Conservation (phyloP, 2,113 vertebrate species). For the Microtus ochrogaster region DNA sequence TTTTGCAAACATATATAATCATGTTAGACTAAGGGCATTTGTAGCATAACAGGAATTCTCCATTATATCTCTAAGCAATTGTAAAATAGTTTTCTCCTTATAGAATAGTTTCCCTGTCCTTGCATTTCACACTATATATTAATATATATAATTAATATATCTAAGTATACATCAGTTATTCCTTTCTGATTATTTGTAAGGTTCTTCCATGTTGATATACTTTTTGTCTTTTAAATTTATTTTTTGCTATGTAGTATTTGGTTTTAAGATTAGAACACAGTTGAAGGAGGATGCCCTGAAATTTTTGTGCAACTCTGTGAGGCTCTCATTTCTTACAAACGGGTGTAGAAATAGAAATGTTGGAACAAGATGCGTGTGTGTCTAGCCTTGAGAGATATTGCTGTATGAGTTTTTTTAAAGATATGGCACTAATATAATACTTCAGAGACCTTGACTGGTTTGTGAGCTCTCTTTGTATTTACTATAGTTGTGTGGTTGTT, state of each 20-base stretch:
- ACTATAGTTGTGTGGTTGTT: neutral
- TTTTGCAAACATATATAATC: neutral
- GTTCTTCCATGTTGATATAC: neutral
- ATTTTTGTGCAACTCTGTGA: neutral
- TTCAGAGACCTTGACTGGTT: neutral
- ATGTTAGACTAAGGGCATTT: conserved; percentile 7
- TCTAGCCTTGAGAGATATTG: conserved; percentile 29
- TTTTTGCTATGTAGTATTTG: neutral
- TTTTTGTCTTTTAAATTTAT: neutral
- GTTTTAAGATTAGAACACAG: conserved; percentile 28
- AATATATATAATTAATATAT: neutral
- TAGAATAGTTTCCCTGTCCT: conserved; percentile 35
- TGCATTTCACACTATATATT: conserved; percentile 7
- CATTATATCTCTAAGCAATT: neutral
- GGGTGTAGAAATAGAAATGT: neutral
- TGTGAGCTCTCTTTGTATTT: neutral
- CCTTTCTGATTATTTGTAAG: conserved; percentile 12
- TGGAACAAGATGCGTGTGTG: neutral
- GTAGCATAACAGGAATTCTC: neutral
- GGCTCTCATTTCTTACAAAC: neutral
- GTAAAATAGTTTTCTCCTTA: conserved; percentile 30
- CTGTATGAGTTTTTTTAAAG: neutral
- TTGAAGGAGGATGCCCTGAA: neutral
- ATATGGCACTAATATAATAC: neutral
- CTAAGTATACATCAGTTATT: neutral